Conservation (phyloP, 2,113 vertebrate genomes). For the Malaclemys terrapin region DNA sequence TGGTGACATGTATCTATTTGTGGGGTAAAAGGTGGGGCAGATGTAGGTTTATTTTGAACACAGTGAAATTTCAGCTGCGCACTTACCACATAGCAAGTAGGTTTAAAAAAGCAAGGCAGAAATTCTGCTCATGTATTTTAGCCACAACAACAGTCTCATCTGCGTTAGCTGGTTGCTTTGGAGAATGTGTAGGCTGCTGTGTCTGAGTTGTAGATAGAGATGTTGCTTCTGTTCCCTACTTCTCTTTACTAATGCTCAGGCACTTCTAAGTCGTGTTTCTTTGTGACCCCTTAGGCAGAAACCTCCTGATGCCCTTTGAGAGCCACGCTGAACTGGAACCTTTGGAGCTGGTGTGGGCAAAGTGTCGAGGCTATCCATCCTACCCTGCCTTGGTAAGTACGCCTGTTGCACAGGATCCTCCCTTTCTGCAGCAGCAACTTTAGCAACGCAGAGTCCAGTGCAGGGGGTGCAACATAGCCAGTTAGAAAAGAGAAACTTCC, state of each 20-base stretch:
- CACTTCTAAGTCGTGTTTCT: slow-evolving; percentile 60
- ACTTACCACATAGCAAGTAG: background rate
- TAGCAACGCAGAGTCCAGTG: background rate
- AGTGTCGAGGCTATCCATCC: slow-evolving; percentile 97
- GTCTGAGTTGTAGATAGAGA: accelerated
- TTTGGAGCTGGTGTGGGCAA: slow-evolving; percentile 97
- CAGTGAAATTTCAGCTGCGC: background rate
- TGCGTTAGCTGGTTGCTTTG: background rate
- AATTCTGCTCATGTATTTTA: background rate
- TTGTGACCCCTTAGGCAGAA: slow-evolving; percentile 80
- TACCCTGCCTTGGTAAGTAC: slow-evolving; percentile 95
- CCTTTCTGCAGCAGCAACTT: accelerated
- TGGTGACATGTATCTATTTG: background rate
- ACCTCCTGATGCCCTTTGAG: slow-evolving; percentile 86
- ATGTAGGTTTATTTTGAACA: background rate
- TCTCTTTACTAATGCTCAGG: background rate
- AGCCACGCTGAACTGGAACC: slow-evolving; percentile 90
- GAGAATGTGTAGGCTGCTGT: accelerated
- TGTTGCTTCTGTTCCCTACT: background rate
- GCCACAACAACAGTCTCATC: background rate
- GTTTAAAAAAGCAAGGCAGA: background rate
- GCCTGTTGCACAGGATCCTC: background rate
- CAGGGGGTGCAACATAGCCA: background rate
- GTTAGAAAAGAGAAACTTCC: background rate
- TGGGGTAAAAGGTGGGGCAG: accelerated